Conservation (phyloP, 1,140 invertebrate species). For the Oncopeltus fasciatus region DNA sequence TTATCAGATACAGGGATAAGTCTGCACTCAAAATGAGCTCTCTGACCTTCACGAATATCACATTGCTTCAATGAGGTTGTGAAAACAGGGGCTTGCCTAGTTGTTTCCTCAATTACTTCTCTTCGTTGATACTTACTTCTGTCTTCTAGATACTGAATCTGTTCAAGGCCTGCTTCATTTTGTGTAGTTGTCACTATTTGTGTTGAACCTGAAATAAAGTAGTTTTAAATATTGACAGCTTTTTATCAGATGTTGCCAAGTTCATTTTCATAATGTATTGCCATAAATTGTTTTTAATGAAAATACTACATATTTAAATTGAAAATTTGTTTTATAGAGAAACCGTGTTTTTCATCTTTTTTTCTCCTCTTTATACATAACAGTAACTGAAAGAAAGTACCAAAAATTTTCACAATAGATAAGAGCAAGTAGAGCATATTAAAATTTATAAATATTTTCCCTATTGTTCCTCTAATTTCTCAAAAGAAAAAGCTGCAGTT, state of each 20-base stretch:
- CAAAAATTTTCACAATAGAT: too few relatives aligned
- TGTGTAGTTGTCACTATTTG: conserved; percentile 71
- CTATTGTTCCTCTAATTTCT: too few relatives aligned
- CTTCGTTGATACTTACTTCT: conserved; percentile 55
- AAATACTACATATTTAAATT: not conserved
- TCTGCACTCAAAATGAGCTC: conserved; percentile 90
- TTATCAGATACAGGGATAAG: conserved; percentile 91
- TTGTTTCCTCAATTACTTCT: conserved; percentile 63
- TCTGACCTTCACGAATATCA: conserved; percentile 85
- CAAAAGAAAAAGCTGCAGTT: too few relatives aligned
- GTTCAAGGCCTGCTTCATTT: conserved; percentile 68
- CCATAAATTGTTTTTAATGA: not conserved
- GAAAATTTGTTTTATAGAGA: not conserved
- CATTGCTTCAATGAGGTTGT: conserved; percentile 79
- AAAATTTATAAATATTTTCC: too few relatives aligned
- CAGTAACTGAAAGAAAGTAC: too few relatives aligned
- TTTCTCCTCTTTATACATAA: too few relatives aligned
- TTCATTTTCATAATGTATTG: not conserved
- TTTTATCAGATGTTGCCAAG: not conserved
- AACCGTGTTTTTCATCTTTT: too few relatives aligned
- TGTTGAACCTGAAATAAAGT: conserved; percentile 30
- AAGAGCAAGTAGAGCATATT: too few relatives aligned
- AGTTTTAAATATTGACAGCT: not conserved
- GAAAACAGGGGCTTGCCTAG: conserved; percentile 77
- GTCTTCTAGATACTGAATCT: conserved; percentile 78